These are phyloP conservation scores for Amphipoea oculea DNA, from an alignment of 2,888 invertebrate species.

Conservation along the genomic window DNA sequence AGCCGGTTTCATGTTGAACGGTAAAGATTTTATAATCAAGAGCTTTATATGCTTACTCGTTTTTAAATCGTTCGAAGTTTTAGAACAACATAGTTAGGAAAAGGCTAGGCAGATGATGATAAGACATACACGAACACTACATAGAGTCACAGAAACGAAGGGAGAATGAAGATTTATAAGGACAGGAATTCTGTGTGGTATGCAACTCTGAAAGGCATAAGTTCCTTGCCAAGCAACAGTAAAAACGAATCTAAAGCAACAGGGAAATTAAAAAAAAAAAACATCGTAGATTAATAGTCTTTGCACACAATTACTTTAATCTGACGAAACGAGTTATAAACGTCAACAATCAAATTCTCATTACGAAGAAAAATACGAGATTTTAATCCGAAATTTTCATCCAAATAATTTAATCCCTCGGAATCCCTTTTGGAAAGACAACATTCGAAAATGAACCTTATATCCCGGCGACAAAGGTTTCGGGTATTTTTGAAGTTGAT, in stretches of 20 bases:
- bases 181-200: neutral
- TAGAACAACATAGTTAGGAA: no score
- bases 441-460: slow-evolving; percentile 18
- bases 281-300: neutral
- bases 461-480: neutral
- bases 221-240: neutral
- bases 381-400: slow-evolving; percentile 26
- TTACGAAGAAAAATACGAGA: slow-evolving; percentile 32
- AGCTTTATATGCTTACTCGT: neutral
- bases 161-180: neutral
- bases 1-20: neutral
- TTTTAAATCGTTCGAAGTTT: neutral
- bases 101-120: no score
- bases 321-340: slow-evolving; percentile 12
- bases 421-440: neutral
- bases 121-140: no score
- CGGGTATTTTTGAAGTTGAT: slow-evolving; percentile 8
- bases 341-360: slow-evolving; percentile 40
- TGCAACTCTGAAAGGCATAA: no score
- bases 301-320: slow-evolving; percentile 30
- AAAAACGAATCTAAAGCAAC: neutral
- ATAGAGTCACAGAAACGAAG: neutral
- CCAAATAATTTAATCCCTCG: neutral
- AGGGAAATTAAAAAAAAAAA: slow-evolving; percentile 22
- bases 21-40: neutral